Evolutionary conservation across 2,113 vertebrate species (phyloP).

Genomic region (Coregonus clupeaformis): DNA sequence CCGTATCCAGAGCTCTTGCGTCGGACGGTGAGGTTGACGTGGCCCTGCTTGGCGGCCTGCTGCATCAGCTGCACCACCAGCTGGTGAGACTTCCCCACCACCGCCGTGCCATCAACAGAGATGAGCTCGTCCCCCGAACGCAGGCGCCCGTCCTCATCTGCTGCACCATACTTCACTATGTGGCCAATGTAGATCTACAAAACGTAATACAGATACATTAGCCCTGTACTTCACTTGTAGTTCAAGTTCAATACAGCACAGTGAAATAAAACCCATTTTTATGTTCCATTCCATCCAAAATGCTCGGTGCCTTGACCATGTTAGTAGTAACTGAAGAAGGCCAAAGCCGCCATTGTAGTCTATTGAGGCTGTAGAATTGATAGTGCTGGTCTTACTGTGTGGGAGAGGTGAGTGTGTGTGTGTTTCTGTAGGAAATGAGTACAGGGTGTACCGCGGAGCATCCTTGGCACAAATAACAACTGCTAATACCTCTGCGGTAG

Average conservation of each 20-base stretch:
- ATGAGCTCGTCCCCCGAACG: slow-evolving; percentile 96
- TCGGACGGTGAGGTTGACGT: slow-evolving; percentile 94
- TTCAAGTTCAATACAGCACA: too few species aligned
- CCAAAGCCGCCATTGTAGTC: too few species aligned
- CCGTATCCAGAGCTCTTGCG: slow-evolving; percentile 87
- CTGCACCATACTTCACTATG: slow-evolving; percentile 95
- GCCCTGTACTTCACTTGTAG: too few species aligned
- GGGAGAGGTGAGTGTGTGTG: too few species aligned
- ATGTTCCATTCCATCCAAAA: too few species aligned
- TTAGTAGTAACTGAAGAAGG: too few species aligned
- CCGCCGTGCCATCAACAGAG: slow-evolving; percentile 96
- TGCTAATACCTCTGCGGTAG: slow-evolving; percentile 33
- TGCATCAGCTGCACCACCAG: slow-evolving; percentile 99
- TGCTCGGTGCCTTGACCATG: too few species aligned
- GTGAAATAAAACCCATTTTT: too few species aligned
- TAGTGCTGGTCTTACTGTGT: too few species aligned
- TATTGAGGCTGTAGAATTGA: too few species aligned
- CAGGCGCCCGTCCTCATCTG: slow-evolving; percentile 94
- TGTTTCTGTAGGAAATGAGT: not conserved
- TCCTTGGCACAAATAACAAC: slow-evolving; percentile 47
- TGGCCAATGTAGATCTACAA: slow-evolving; percentile 93
- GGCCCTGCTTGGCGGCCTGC: slow-evolving; percentile 96
- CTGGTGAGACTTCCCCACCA: slow-evolving; percentile 98
- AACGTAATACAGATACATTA: not conserved
- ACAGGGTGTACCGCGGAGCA: not conserved